Evolutionary conservation across 2,888 invertebrate genomes (phyloP).

Genomic region (Drosophila tanythrix): DNA sequence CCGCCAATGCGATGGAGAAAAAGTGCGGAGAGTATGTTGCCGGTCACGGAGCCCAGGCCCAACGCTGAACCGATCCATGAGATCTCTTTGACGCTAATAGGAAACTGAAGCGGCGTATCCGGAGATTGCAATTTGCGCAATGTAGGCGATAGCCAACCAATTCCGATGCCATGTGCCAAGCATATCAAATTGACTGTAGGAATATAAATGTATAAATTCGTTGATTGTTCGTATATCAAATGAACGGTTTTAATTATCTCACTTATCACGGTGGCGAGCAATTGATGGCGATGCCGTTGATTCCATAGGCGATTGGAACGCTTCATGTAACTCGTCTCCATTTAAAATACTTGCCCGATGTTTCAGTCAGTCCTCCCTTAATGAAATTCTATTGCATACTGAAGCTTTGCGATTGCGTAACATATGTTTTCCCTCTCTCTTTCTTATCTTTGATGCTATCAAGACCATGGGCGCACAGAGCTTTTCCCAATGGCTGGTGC

Average conservation of each 20-base stretch:
- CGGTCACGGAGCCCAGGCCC: slow-evolving; percentile 77
- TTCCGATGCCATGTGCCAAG: slow-evolving; percentile 81
- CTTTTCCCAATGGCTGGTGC: background rate
- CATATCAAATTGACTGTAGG: slow-evolving; percentile 80
- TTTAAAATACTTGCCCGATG: background rate
- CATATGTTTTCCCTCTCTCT: background rate
- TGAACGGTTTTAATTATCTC: background rate
- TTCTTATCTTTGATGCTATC: background rate
- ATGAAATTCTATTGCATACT: background rate
- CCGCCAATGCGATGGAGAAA: slow-evolving; percentile 74
- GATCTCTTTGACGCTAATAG: slow-evolving; percentile 62
- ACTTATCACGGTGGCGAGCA: slow-evolving; percentile 73
- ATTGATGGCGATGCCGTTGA: slow-evolving; percentile 64
- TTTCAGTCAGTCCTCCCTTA: background rate
- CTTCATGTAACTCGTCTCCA: slow-evolving; percentile 15
- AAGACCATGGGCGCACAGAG: background rate
- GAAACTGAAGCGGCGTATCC: slow-evolving; percentile 66
- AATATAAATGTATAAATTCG: background rate
- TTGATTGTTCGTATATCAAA: background rate
- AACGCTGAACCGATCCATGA: slow-evolving; percentile 83
- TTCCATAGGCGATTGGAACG: slow-evolving; percentile 55
- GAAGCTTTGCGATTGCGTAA: background rate
- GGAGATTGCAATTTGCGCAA: slow-evolving; percentile 75
- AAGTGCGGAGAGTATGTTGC: slow-evolving; percentile 75
- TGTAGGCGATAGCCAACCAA: slow-evolving; percentile 83